Conservation (phyloP, 2,888 invertebrate species). For the Brachypalpus laphriformis region DNA sequence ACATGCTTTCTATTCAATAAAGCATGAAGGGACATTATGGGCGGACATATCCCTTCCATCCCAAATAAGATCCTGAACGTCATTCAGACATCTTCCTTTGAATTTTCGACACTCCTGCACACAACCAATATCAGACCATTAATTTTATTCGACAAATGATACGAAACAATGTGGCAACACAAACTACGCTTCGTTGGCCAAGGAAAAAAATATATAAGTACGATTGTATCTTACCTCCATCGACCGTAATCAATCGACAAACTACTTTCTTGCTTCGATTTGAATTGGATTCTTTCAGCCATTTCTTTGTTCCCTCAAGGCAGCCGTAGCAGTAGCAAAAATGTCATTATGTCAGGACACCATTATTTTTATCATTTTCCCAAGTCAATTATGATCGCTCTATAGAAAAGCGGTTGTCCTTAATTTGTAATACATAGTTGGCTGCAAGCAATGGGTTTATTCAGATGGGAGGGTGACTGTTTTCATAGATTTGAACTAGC, state of each 20-base stretch:
- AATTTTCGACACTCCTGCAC: conserved; percentile 13
- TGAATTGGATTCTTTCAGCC: not conserved
- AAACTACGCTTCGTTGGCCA: conserved; percentile 23
- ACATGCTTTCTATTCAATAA: conserved; percentile 35
- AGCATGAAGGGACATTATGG: not conserved
- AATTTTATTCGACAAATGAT: conserved; percentile 54
- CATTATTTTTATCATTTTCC: conserved; percentile 16
- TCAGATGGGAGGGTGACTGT: not conserved
- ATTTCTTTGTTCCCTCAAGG: not conserved
- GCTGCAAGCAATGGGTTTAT: not conserved
- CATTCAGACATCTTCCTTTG: conserved; percentile 30
- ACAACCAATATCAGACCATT: conserved; percentile 50
- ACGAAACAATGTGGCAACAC: conserved; percentile 60
- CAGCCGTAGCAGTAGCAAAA: not conserved
- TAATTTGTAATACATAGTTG: conserved; percentile 2
- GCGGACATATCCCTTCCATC: not conserved
- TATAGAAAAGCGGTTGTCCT: not conserved
- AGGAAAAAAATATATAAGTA: not conserved
- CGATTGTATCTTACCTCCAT: not conserved
- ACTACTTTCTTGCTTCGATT: conserved; percentile 2
- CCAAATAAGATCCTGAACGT: conserved; percentile 2
- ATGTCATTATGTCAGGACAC: conserved; percentile 15
- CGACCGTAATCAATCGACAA: conserved; percentile 16
- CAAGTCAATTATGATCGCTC: conserved; percentile 16
- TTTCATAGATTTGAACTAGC: not conserved